A percentile compares a stretch with the other conserved stretches of the same genome.
Evolutionary conservation across 1,140 invertebrate species (phyloP).

Genomic region (Hylyphantes graminicola): DNA sequence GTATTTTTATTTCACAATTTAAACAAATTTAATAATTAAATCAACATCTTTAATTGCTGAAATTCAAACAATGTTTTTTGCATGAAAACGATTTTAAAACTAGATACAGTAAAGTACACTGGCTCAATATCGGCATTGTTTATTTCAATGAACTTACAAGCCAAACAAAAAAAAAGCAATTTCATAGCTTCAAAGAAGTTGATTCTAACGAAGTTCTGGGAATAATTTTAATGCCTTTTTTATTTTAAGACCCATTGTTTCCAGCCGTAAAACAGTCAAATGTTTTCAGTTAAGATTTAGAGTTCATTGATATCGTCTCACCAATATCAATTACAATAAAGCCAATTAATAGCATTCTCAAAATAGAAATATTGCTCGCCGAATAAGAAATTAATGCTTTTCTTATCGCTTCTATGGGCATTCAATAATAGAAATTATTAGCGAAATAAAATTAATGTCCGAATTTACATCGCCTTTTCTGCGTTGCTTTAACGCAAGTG

Average conservation of each 20-base stretch:
- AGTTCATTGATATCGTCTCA: conserved; percentile 5
- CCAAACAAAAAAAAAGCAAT: too few species aligned
- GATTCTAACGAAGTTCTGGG: conserved; percentile 12
- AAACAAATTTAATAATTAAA: too few species aligned
- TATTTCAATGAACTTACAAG: too few species aligned
- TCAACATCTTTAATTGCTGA: too few species aligned
- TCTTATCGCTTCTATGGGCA: conserved; percentile 40
- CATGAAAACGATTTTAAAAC: too few species aligned
- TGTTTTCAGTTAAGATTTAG: not conserved
- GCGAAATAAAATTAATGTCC: conserved; percentile 21
- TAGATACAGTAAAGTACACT: too few species aligned
- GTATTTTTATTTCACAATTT: too few species aligned
- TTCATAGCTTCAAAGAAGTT: conserved; percentile 32
- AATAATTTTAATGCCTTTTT: conserved; percentile 55
- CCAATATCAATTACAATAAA: conserved; percentile 35
- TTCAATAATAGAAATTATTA: conserved; percentile 34
- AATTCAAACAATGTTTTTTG: too few species aligned
- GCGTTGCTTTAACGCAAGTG: too few species aligned
- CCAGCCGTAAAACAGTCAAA: conserved; percentile 1
- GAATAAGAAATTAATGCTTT: conserved; percentile 38
- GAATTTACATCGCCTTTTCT: not conserved
- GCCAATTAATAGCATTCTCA: conserved; percentile 35
- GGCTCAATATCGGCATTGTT: too few species aligned
- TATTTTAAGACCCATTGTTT: conserved; percentile 54
- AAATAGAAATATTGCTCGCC: conserved; percentile 34